phyloP scores from a whole-genome alignment of 2,888 invertebrate species.

The Pseudoips prasinana region DNA sequence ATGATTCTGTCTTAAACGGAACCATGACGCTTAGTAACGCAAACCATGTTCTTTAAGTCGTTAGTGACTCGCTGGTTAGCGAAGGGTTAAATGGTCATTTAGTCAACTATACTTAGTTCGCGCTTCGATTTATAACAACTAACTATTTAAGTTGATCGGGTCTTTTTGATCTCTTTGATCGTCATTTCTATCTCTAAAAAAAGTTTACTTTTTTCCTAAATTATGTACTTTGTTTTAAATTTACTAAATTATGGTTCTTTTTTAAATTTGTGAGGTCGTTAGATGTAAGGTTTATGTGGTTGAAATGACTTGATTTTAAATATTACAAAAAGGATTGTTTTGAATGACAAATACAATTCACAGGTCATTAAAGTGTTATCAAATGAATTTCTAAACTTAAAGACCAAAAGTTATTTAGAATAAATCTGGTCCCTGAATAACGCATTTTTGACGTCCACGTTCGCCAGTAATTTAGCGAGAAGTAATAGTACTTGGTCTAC shows the following conservation, averaged over 20 bases:
- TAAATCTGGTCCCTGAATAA: no score
- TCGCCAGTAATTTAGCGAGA: no score
- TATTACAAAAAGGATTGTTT: no score
- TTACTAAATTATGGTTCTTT: conserved; percentile 25
- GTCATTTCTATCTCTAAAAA: conserved; percentile 24
- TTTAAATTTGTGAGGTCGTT: conserved; percentile 12
- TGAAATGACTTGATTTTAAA: no score
- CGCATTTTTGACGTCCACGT: no score
- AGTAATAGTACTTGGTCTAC: no score
- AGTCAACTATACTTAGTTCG: conserved; percentile 69
- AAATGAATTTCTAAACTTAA: no score
- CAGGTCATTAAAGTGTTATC: no score
- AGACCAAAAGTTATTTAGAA: no score
- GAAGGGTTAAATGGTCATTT: conserved; percentile 58
- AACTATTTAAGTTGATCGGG: conserved; percentile 49
- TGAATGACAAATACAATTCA: no score
- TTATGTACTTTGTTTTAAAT: conserved; percentile 22
- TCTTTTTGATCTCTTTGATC: conserved; percentile 31
- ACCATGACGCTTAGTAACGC: conserved; percentile 12
- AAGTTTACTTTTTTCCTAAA: conserved; percentile 4
- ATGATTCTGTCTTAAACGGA: no score
- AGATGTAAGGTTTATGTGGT: conserved; percentile 1
- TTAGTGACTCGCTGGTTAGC: conserved; percentile 22
- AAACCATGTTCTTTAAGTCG: conserved; percentile 14
- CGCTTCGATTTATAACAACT: conserved; percentile 71